These are phyloP conservation scores for Pseudomyrmex dendroicus DNA, from an alignment of 1,140 invertebrate species.

Conservation along the genomic window DNA sequence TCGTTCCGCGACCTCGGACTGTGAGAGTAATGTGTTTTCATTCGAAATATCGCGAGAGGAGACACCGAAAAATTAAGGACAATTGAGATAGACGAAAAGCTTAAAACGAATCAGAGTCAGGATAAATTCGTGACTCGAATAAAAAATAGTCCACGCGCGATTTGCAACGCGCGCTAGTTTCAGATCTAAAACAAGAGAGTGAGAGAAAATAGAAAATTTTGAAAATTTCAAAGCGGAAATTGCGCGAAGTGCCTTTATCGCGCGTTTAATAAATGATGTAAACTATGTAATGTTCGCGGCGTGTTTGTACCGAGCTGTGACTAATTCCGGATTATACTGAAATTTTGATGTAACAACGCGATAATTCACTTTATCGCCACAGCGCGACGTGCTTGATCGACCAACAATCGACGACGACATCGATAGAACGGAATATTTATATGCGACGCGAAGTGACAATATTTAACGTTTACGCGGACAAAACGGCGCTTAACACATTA, in stretches of 20 bases:
- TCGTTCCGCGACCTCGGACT: background rate
- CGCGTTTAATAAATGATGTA: conserved; percentile 36
- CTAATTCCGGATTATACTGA: conserved; percentile 43
- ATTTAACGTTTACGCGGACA: conserved; percentile 48
- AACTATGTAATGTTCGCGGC: conserved; percentile 18
- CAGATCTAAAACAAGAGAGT: too few species aligned
- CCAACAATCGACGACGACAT: conserved; percentile 45
- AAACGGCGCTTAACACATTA: conserved; percentile 42
- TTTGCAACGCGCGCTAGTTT: background rate
- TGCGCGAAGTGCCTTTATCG: conserved; percentile 23
- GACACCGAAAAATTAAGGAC: background rate
- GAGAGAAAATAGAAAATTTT: too few species aligned
- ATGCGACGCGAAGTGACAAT: conserved; percentile 40
- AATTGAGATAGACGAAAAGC: conserved; percentile 16
- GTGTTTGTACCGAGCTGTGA: background rate
- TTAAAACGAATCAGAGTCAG: background rate
- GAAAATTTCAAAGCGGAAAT: too few species aligned
- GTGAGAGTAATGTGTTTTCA: background rate
- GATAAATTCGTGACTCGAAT: background rate
- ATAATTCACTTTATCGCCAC: conserved; percentile 47
- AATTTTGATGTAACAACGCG: conserved; percentile 51
- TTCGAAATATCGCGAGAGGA: background rate
- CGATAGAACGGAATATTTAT: conserved; percentile 54
- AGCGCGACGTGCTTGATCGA: conserved; percentile 42
- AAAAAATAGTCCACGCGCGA: background rate